Base-by-base conservation (phyloP, 2,113 vertebrate genomes). In the Fukomys damarensis region DNA sequence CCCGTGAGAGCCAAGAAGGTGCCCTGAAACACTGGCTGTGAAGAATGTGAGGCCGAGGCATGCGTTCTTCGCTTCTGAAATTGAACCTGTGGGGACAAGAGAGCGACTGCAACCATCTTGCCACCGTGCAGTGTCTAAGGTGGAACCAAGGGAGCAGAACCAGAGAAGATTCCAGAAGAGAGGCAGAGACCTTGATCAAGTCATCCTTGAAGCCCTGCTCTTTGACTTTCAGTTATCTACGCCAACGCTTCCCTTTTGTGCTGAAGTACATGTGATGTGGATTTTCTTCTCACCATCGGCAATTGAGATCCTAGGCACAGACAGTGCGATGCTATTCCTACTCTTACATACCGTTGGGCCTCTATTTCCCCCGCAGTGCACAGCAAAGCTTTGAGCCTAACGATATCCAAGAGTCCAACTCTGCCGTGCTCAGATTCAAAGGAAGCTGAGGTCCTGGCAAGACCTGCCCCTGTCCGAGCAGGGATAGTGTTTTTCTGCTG, bases 111-210 rank as follows among this genome's bases (percentile, higher is more conserved):
- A 20, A 13, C 22, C 52, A 19, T 91, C 58, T 32, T 80, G 22
- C 32, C 22, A 66, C 3, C 58, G 46, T 11, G 13, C 10, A 0
- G 5, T 49, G 14, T 76, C 85, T 68, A 38, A 70, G 24, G 52
- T 30, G 46, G 49, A 81, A 41, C 28, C 9, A 10, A 3, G 4
- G 10, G 12, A 17, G 46, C 46, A 61, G 49, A 92, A 68, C 13
- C 49, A 59, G 41, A 59, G 70, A 30, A 76, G 72, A 83, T 32
- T 24, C 63, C n/a, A 24, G 38, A 56, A 66, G 11, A 66, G 58
- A 38, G 28, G 82, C 17, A n/a, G 32, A 49, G 46, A 14, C 46
- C 91, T 80, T 85, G 91, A 96, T 56, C 77, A 74, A 93, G 72
- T 49, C 91, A 76, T 66, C 59, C 86, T 63, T 85, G 61, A 74